Evolutionary conservation across 2,888 invertebrate genomes (phyloP).

Genomic region (Ischnura elegans): DNA sequence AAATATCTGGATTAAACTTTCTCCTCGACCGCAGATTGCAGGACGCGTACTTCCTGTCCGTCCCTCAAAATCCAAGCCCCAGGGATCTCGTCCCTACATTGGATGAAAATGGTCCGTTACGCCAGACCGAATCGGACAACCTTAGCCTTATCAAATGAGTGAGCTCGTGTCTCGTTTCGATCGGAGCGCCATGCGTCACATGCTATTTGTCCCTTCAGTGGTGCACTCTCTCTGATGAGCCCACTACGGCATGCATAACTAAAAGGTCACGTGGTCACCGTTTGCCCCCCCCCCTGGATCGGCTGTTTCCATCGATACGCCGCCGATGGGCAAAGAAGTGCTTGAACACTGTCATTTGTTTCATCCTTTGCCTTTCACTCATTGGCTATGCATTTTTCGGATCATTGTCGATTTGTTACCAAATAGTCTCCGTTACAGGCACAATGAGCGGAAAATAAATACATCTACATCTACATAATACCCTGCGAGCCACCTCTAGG

Average conservation of each 20-base stretch:
- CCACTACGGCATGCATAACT: neutral
- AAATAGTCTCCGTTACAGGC: too few species aligned
- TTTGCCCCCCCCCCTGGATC: neutral
- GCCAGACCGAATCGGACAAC: neutral
- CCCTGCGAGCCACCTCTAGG: too few species aligned
- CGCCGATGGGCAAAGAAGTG: neutral
- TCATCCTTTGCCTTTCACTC: too few species aligned
- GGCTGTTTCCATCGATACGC: neutral
- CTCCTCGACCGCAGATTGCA: neutral
- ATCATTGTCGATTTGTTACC: too few species aligned
- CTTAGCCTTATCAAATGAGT: constrained; percentile 23
- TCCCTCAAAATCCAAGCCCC: neutral
- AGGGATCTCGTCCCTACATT: neutral
- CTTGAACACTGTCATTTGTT: neutral
- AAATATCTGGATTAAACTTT: neutral
- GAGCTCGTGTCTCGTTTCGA: neutral
- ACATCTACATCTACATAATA: too few species aligned
- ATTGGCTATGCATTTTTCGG: too few species aligned
- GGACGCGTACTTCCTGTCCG: neutral
- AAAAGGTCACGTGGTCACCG: neutral
- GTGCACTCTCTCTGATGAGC: constrained; percentile 29
- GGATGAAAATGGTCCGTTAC: neutral
- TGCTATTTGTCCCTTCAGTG: neutral
- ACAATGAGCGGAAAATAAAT: too few species aligned
- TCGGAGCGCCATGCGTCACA: neutral